Evolutionary conservation across 92 coral and sea anemone genomes (phyloP).

Genomic region (Porites cylindrica): DNA sequence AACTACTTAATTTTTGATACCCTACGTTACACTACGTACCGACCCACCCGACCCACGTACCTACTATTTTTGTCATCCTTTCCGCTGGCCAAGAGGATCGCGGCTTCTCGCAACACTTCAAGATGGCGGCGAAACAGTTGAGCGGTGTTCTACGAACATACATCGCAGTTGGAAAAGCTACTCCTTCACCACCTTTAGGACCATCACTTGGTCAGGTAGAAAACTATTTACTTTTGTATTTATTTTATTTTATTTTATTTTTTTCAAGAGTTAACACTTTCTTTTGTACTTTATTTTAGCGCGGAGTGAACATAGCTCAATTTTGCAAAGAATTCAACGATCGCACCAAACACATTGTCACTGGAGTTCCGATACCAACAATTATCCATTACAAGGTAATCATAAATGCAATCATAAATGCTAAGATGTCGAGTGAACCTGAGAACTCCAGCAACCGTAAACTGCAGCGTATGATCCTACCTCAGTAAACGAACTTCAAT

Average conservation of each 20-base stretch:
- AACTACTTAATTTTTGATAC: no score
- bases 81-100: no score
- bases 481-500: slow-evolving; percentile 80
- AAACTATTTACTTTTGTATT: background rate
- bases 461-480: no score
- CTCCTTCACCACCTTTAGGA: slow-evolving; percentile 98
- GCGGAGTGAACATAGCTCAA: slow-evolving; percentile 94
- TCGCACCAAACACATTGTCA: slow-evolving; percentile 87
- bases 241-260: no score
- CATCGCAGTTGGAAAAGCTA: slow-evolving; percentile 95
- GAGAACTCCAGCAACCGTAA: no score
- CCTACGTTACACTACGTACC: no score
- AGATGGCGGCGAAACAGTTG: slow-evolving; percentile 95
- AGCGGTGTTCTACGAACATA: slow-evolving; percentile 89
- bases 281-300: slow-evolving; percentile 55
- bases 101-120: slow-evolving; percentile 12
- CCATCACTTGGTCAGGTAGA: slow-evolving; percentile 98
- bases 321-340: slow-evolving; percentile 99
- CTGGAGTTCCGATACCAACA: slow-evolving; percentile 97
- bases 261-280: no score
- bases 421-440: no score
- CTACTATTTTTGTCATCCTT: no score
- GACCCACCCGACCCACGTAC: no score
- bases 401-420: no score
- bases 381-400: slow-evolving; percentile 89